Evolutionary conservation across 2,797 vertebrate species (phyloP), one percentile per base, ranked within the genome.

Genomic region (Myotis myotis): DNA sequence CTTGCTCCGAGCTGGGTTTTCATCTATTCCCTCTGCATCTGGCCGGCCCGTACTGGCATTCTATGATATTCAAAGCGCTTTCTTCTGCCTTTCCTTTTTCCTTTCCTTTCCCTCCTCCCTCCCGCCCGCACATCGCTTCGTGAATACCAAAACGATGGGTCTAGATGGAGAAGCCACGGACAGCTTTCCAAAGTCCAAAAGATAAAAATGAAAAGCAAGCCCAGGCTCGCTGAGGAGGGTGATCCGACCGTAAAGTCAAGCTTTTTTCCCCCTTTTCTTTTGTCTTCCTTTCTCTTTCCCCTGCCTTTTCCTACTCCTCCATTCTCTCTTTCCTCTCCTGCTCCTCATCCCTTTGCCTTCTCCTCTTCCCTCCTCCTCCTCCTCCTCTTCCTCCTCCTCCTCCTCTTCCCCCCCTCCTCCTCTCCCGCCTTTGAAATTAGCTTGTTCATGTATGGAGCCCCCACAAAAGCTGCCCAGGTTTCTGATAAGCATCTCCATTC

Each of bases 401-500:
- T 47, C 47, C 47, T 47, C 47, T 47, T 47, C 12, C 47, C 3
- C 12, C 47, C 19, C 2, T 44, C 1, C 19, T 23, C n/a, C 9
- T 23, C 71, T 17, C 22, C 41, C 78, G 92, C 36, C 74, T 68
- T 93, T 70, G 70, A 82, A 89, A 88, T 66, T 60, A 82, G 93
- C 17, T 53, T 93, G n/a, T 88, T 89, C n/a, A 7, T 71, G 41
- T 70, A 22, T 44, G 20, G 71, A 83, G 75, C 70, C 15, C 70
- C 91, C 68, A 64, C 76, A 83, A 23, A 84, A 86, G 23, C 88
- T 89, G 60, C 71, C 79, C 38, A 19, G 74, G 49, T 87, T 97
- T 92, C 78, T 76, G 86, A 96, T 93, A 87, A 95, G 41, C 66
- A 76, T 36, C 78, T 96, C 81, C 55, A 36, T 93, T 93, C 91